Evolutionary conservation across 2,888 invertebrate species (phyloP), one percentile per base, ranked within the genome.

Genomic region (Lasioglossum morio): DNA sequence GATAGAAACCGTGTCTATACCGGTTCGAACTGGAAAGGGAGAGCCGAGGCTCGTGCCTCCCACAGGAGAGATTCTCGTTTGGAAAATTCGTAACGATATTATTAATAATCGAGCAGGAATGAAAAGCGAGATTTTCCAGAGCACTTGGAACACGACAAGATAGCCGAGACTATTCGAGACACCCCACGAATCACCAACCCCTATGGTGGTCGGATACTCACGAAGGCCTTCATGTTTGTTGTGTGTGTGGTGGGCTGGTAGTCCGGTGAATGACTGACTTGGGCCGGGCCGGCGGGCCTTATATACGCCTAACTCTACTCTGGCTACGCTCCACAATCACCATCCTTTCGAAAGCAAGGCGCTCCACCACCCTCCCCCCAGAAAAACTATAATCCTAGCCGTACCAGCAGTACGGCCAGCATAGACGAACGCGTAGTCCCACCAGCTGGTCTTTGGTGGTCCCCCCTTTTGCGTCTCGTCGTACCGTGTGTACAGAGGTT

Each of bases 261-360:
- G 94, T 94, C 94, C 95, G 93, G 94, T 95, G 95, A 95, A 94
- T 95, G 95, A 95, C 95, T 95, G 95, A 94, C 95, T 95, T 95
- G 93, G 95, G 93, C 94, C 92, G 93, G 95, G 95, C 91, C 92
- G 93, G 92, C 91, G 93, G 94, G 94, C 94, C 93, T 95, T 95
- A 94, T 95, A 95, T 95, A 95, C 95, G 93, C 94, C 95, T 93
- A 95, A 94, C 94, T 95, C 94, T 94, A 94, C 92, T 93, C 94
- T 94, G 92, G 93, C 94, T 93, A 94, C 94, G 94, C 94, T 93
- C 94, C 94, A 94, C 95, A 95, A 95, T 95, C 95, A 94, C 95
- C 94, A 95, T 95, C 95, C 95, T 95, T 95, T 95, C 95, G 95
- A 95, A 95, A 95, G 95, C 94, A 94, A 92, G 88, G 91, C 93